Evolutionary conservation across 2,797 vertebrate species (phyloP).

Genomic region (Anomalospiza imberbis): DNA sequence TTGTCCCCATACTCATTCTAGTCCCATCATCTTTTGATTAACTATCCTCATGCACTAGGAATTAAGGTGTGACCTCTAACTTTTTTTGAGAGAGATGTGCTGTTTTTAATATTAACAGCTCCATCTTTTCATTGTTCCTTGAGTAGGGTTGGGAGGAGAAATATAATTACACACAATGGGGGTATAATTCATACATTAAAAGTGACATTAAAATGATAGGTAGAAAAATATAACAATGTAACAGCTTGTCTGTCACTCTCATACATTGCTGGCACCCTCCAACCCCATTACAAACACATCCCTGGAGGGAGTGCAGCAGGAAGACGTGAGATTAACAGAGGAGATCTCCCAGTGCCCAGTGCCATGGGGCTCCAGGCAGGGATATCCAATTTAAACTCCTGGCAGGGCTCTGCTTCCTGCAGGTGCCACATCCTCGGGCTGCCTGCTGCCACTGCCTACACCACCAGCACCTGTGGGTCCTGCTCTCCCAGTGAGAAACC

Average conservation of each 20-base stretch:
- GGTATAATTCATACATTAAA: slow-evolving; percentile 57
- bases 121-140: slow-evolving; percentile 45
- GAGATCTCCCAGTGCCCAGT: not conserved
- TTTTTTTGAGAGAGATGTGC: slow-evolving; percentile 62
- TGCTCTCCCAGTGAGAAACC: rapidly evolving
- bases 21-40: slow-evolving; percentile 69
- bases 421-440: rapidly evolving
- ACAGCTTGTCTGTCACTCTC: slow-evolving; percentile 34
- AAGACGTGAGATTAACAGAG: not conserved
- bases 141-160: slow-evolving; percentile 53
- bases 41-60: slow-evolving; percentile 61
- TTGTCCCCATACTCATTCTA: slow-evolving; percentile 58
- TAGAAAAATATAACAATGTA: slow-evolving; percentile 47
- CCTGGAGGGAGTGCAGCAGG: not conserved
- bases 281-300: slow-evolving; percentile 1
- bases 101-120: slow-evolving; percentile 61
- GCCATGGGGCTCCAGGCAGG: not conserved
- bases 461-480: not conserved
- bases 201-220: slow-evolving; percentile 52
- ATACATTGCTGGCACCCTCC: slow-evolving; percentile 41
- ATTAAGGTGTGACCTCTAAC: slow-evolving; percentile 69
- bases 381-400: not conserved
- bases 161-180: slow-evolving; percentile 66
- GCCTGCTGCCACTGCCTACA: not conserved
- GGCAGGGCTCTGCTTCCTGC: not conserved